Evolutionary conservation across 2,888 invertebrate genomes (phyloP).

Genomic region (Melipona beecheii): DNA sequence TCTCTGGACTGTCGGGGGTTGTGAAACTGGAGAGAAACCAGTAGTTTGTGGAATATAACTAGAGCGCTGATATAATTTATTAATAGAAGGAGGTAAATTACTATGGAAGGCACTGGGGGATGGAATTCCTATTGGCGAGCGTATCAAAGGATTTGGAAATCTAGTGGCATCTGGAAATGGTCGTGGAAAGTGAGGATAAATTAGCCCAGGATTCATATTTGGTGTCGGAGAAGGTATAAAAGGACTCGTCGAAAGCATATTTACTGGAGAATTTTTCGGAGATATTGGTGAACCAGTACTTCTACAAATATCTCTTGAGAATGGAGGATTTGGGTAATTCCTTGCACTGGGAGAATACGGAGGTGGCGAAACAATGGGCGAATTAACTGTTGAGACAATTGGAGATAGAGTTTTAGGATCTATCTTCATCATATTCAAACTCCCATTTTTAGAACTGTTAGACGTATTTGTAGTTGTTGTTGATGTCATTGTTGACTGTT

Average conservation of each 20-base stretch:
- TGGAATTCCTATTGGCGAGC: conserved; percentile 79
- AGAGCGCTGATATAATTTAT: conserved; percentile 80
- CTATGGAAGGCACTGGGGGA: conserved; percentile 83
- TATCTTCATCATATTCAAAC: conserved; percentile 84
- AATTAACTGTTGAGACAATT: conserved; percentile 80
- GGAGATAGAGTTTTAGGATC: conserved; percentile 87
- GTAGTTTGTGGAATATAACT: conserved; percentile 79
- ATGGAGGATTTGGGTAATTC: conserved; percentile 78
- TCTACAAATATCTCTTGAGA: conserved; percentile 77
- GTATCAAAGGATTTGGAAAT: conserved; percentile 79
- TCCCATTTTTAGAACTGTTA: conserved; percentile 53
- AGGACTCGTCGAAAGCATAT: conserved; percentile 82
- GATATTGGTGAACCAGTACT: conserved; percentile 78
- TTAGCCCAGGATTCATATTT: conserved; percentile 81
- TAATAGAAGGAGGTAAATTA: conserved; percentile 81
- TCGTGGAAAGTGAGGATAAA: conserved; percentile 79
- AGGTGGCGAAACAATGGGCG: conserved; percentile 80
- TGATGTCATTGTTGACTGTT: conserved; percentile 59
- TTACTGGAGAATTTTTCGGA: conserved; percentile 81
- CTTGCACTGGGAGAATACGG: conserved; percentile 80
- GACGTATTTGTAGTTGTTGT: conserved; percentile 62
- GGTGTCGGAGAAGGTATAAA: conserved; percentile 83
- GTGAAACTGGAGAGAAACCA: conserved; percentile 69
- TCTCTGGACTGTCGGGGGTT: conserved; percentile 80
- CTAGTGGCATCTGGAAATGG: conserved; percentile 77